Percentiles rank a stretch among this genome's conserved stretches.
phyloP scores from a whole-genome alignment of 2,888 invertebrate species.

The Acleris sparsana region DNA sequence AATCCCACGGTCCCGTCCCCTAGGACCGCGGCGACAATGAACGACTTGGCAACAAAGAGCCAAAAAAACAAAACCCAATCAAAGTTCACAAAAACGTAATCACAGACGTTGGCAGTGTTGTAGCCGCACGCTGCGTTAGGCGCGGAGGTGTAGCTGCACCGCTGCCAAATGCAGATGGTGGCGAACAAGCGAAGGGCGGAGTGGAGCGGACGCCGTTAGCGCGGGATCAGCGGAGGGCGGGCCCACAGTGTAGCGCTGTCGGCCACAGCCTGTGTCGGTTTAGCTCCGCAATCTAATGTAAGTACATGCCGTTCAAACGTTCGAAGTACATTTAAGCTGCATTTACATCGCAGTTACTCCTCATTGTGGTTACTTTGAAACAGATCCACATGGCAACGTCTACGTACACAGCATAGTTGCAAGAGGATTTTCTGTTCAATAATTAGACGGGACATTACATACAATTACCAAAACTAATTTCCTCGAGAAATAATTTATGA shows the following conservation, averaged over 20 bases:
- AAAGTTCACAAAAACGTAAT: not conserved
- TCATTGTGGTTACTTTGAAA: too few species aligned
- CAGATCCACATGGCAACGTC: too few species aligned
- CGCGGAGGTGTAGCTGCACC: conserved; percentile 4
- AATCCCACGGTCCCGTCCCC: not conserved
- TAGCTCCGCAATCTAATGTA: not conserved
- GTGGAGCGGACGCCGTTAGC: not conserved
- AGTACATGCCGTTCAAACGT: too few species aligned
- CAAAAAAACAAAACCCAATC: conserved; percentile 12
- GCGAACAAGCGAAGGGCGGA: conserved; percentile 2
- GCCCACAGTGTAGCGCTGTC: not conserved
- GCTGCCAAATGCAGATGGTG: conserved; percentile 21
- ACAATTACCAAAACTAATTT: too few species aligned
- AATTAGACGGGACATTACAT: too few species aligned
- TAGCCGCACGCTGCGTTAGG: conserved; percentile 21
- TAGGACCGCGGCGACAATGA: not conserved
- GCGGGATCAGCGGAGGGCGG: not conserved
- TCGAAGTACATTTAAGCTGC: too few species aligned
- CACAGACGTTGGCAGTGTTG: conserved; percentile 5
- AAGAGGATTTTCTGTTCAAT: too few species aligned
- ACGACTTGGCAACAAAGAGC: conserved; percentile 12
- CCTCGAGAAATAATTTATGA: too few species aligned
- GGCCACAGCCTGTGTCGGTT: not conserved
- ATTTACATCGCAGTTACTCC: too few species aligned
- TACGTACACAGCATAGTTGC: too few species aligned